A percentile compares a stretch with the other conserved stretches of the same genome.
These are phyloP conservation scores for Tychaedon coryphoeus DNA, from an alignment of 2,113 vertebrate genomes.

Conservation along the genomic window DNA sequence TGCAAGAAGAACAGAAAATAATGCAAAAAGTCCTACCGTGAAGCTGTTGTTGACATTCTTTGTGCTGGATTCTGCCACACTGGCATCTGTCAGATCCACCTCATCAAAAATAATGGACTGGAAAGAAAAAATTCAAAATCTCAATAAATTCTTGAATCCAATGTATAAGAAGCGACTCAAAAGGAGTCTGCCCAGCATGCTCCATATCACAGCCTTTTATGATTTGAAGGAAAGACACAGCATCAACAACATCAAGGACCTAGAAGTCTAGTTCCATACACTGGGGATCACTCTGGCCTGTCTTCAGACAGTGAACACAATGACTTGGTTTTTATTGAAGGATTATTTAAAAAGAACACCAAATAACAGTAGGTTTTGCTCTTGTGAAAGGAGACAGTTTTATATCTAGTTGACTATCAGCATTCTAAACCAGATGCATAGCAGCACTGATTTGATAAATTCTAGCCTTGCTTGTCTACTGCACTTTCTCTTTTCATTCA, in stretches of 20 bases:
- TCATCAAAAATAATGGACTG: conserved; percentile 99
- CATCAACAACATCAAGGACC: background rate
- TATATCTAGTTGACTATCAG: background rate
- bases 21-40: conserved; percentile 79
- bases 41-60: conserved; percentile 99
- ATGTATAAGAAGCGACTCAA: background rate
- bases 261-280: background rate
- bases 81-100: conserved; percentile 94
- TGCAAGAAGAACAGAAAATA: background rate
- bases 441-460: background rate
- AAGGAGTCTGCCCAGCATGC: background rate
- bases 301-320: background rate
- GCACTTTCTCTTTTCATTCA: background rate
- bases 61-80: conserved; percentile 96
- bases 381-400: background rate
- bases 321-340: background rate
- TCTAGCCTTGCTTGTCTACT: background rate
- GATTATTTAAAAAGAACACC: background rate
- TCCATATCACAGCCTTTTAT: background rate
- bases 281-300: background rate
- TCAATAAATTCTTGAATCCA: background rate
- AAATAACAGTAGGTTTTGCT: background rate
- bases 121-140: conserved; percentile 8
- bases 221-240: background rate
- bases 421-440: background rate